These are phyloP conservation scores for Orius laevigatus DNA, from an alignment of 1,140 invertebrate genomes.

Conservation along the genomic window DNA sequence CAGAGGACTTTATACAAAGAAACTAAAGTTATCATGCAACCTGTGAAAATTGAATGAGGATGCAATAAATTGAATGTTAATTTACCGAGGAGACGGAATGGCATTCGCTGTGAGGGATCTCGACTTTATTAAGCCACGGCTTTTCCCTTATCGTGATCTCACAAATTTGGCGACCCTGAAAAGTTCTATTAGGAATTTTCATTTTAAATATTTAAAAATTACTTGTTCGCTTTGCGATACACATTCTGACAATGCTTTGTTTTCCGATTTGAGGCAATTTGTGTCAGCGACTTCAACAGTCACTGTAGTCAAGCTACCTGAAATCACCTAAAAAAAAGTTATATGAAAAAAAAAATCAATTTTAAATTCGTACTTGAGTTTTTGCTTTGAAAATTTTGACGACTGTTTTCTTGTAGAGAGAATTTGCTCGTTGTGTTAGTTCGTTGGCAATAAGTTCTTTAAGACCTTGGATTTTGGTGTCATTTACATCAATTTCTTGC, in stretches of 20 bases:
- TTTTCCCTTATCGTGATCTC: constrained; percentile 37
- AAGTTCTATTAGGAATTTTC: background rate
- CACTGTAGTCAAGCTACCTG: constrained; percentile 10
- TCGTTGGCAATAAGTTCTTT: constrained; percentile 5
- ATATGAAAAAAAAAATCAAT: background rate
- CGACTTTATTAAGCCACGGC: constrained; percentile 37
- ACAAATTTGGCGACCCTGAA: constrained; percentile 28
- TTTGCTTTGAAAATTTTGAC: constrained; percentile 10
- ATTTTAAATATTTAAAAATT: background rate
- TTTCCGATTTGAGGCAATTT: constrained; percentile 13
- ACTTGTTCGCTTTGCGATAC: background rate
- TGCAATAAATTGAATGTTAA: background rate
- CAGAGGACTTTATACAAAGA: no score
- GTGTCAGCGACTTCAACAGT: constrained; percentile 12
- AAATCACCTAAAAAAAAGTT: constrained; percentile 11
- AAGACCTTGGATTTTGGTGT: constrained; percentile 3
- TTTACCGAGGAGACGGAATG: constrained; percentile 17
- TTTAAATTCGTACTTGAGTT: constrained; percentile 11
- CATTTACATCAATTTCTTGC: background rate
- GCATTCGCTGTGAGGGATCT: constrained; percentile 23
- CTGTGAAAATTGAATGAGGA: no score
- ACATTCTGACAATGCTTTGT: constrained; percentile 1
- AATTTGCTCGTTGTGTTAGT: constrained; percentile 8
- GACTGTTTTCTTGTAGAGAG: constrained; percentile 1
- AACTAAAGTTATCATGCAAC: no score